Evolutionary conservation across 1,140 invertebrate genomes (phyloP).

Genomic region (Macrosteles quadrilineatus): DNA sequence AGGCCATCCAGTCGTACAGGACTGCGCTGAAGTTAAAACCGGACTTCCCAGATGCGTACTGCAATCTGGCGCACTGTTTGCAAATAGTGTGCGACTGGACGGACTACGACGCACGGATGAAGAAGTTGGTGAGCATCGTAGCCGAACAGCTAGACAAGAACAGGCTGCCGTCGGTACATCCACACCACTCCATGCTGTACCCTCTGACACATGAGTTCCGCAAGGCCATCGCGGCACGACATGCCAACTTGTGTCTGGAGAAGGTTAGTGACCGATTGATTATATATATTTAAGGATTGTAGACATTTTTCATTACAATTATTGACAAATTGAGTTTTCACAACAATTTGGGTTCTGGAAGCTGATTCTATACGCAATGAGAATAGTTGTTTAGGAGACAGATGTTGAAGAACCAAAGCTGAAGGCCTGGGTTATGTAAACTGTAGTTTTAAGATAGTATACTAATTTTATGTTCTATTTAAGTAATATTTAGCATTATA

Average conservation of each 20-base stretch:
- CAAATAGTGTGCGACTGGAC: constrained; percentile 99
- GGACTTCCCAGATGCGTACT: constrained; percentile 99
- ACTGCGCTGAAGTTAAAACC: constrained; percentile 96
- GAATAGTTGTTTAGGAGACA: too few species aligned
- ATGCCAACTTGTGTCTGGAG: constrained; percentile 96
- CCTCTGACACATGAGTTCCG: constrained; percentile 92
- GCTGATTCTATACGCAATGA: too few species aligned
- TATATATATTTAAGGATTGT: too few species aligned
- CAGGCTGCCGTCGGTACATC: constrained; percentile 95
- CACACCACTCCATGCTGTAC: constrained; percentile 99
- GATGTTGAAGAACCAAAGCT: too few species aligned
- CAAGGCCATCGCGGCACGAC: constrained; percentile 92
- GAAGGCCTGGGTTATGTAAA: too few species aligned
- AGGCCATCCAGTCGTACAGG: constrained; percentile 95
- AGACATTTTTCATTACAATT: too few species aligned
- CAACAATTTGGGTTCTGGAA: too few species aligned
- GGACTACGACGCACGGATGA: constrained; percentile 95
- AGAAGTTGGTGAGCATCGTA: constrained; percentile 92
- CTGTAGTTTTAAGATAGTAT: too few species aligned
- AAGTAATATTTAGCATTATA: too few species aligned
- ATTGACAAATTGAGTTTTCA: too few species aligned
- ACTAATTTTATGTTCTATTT: too few species aligned
- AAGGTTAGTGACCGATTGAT: constrained; percentile 61
- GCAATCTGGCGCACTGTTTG: constrained; percentile 97
- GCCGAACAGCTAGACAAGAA: constrained; percentile 96